Evolutionary conservation across 2,797 vertebrate species (phyloP).

Genomic region (Falco naumanni): DNA sequence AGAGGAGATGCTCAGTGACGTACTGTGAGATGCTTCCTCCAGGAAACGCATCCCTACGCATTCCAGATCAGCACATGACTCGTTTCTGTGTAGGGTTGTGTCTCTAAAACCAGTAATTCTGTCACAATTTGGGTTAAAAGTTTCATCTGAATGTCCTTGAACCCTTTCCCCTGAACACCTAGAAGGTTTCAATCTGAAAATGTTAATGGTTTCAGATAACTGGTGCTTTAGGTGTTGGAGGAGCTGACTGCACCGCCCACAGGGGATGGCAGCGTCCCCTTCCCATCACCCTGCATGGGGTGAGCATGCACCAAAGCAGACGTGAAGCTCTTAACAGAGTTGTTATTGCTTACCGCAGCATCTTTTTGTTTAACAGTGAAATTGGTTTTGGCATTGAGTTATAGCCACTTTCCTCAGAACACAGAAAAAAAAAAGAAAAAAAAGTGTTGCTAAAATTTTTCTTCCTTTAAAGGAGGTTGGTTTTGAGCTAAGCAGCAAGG

Average conservation of each 20-base stretch:
- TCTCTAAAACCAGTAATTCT: neutral
- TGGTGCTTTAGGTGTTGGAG: neutral
- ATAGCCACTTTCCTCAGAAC: neutral
- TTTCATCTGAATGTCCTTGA: neutral
- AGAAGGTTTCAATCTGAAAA: neutral
- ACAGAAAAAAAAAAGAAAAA: neutral
- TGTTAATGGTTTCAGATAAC: accelerated
- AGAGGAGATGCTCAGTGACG: neutral
- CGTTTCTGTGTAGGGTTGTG: neutral
- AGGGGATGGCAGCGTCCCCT: neutral
- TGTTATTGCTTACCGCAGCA: neutral
- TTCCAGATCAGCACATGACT: neutral
- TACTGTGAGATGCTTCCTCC: neutral
- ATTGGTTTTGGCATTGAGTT: neutral
- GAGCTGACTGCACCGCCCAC: neutral
- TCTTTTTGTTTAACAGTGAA: neutral
- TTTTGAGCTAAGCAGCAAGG: neutral
- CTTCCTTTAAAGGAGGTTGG: neutral
- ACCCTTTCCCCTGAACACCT: neutral
- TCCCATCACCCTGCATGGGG: neutral
- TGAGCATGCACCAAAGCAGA: neutral
- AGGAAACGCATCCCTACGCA: neutral
- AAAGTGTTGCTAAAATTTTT: too few species aligned
- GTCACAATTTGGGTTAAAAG: neutral
- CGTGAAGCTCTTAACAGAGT: neutral